These are phyloP conservation scores for Belgica antarctica DNA, from an alignment of 2,888 invertebrate genomes.

Conservation along the genomic window DNA sequence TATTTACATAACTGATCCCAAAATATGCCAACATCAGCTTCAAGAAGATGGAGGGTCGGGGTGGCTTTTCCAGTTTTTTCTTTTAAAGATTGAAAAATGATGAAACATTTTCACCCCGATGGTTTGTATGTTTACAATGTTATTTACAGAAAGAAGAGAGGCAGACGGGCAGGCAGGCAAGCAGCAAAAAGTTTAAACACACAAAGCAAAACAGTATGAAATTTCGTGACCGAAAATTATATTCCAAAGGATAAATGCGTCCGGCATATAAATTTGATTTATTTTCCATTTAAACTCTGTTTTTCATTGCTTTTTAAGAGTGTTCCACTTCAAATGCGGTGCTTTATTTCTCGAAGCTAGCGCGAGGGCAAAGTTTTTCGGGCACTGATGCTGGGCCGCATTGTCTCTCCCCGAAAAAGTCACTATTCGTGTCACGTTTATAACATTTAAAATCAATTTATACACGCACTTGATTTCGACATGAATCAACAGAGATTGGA, in stretches of 20 bases:
- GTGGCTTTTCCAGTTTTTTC: not conserved
- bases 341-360: not conserved
- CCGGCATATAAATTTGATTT: slow-evolving; percentile 43
- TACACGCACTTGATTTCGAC: slow-evolving; percentile 39
- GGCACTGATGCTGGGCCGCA: not conserved
- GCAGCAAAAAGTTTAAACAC: not conserved
- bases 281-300: slow-evolving; percentile 37
- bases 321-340: slow-evolving; percentile 20
- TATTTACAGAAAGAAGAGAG: slow-evolving; percentile 10
- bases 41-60: not conserved
- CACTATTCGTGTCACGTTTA: slow-evolving; percentile 38
- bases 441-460: slow-evolving; percentile 44
- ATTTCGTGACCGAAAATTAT: slow-evolving; percentile 43
- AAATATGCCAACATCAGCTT: slow-evolving; percentile 15
- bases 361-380: not conserved
- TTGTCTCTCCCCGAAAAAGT: not conserved
- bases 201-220: slow-evolving; percentile 13
- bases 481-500: slow-evolving; percentile 32
- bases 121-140: slow-evolving; percentile 33
- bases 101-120: slow-evolving; percentile 17
- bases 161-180: too few species aligned
- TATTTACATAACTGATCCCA: slow-evolving; percentile 36
- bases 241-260: not conserved
- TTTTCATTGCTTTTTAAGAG: slow-evolving; percentile 42
- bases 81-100: slow-evolving; percentile 39